Base-by-base conservation (phyloP, 1,140 invertebrate genomes). In the Pseudomyrmex pallidus region DNA sequence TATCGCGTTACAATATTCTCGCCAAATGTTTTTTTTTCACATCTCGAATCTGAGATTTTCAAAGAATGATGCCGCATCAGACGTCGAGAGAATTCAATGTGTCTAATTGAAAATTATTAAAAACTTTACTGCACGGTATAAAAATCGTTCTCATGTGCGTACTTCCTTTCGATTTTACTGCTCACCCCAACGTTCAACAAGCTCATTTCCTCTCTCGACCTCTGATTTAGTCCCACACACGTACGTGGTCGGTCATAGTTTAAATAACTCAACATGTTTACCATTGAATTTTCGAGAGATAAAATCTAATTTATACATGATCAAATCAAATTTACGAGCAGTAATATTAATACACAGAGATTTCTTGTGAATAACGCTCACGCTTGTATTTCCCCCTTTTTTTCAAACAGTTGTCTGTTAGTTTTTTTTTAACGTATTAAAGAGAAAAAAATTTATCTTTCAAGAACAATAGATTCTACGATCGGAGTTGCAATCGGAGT, bases 91-190 rank as follows among this genome's bases (percentile, higher is more conserved):
- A 20, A 77, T 22, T 15, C 57, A 56, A 44, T 35, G 15, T 61
- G 22, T 80, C 66, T 72, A 72, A 80, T 80, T 72, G 76, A 80
- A 78, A 80, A 80, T 80, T 59, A 80, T 80, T 68, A 70, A 52
- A 78, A 78, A 70, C 76, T 72, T 70, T 70, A 20, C 35, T 59
- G 54, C 44, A 78, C 54, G 20, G 3, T 7, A 35, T 72, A 80
- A n/a, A n/a, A n/a, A 80, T 70, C 64, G 66, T 70, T 80, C 66
- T 72, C 54, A 80, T 80, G 15, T n/a, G 44, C 54, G 52, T 59
- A 72, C 76, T 80, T 80, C 54, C 76, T 78, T 78, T 78, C 35
- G 20, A 25, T 70, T 78, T 78, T 70, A 70, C 62, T 25, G 63
- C 63, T 46, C 74, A 78, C 76, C 76, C 76, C 20, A 66, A 70